Conservation (phyloP, 2,888 invertebrate genomes). For the Cryptus armator region DNA sequence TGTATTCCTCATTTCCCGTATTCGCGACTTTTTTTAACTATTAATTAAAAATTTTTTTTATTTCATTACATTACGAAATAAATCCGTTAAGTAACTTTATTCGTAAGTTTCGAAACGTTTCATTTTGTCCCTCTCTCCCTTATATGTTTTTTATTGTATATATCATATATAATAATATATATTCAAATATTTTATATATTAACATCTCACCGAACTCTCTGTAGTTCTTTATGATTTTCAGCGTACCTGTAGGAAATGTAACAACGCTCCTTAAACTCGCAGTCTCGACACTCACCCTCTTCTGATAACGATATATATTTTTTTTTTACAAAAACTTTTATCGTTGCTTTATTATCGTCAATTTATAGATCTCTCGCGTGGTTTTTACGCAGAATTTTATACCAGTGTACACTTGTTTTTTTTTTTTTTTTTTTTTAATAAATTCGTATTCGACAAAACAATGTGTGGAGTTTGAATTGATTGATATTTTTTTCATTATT, state of each 20-base stretch:
- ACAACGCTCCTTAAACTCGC: constrained; percentile 67
- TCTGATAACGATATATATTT: constrained; percentile 24
- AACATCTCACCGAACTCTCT: constrained; percentile 62
- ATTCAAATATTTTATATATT: constrained; percentile 26
- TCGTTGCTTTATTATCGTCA: constrained; percentile 8
- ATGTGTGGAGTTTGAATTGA: neutral
- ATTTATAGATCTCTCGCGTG: constrained; percentile 30
- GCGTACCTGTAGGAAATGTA: constrained; percentile 78
- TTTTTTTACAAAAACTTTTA: constrained; percentile 39
- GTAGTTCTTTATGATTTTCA: constrained; percentile 74
- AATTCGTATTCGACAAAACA: neutral
- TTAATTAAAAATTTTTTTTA: no score
- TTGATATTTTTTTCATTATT: neutral
- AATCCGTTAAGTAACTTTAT: no score
- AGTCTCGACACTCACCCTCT: constrained; percentile 43
- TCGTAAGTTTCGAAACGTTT: no score
- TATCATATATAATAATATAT: neutral
- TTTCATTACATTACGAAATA: no score
- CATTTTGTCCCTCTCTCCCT: no score
- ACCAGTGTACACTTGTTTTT: constrained; percentile 10
- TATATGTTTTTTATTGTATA: no score
- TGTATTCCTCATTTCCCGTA: no score
- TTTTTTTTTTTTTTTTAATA: constrained; percentile 22
- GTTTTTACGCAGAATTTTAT: constrained; percentile 19
- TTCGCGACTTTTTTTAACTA: no score